Base-by-base conservation (phyloP, 2,113 vertebrate species). In the Oncorhynchus mykiss region DNA sequence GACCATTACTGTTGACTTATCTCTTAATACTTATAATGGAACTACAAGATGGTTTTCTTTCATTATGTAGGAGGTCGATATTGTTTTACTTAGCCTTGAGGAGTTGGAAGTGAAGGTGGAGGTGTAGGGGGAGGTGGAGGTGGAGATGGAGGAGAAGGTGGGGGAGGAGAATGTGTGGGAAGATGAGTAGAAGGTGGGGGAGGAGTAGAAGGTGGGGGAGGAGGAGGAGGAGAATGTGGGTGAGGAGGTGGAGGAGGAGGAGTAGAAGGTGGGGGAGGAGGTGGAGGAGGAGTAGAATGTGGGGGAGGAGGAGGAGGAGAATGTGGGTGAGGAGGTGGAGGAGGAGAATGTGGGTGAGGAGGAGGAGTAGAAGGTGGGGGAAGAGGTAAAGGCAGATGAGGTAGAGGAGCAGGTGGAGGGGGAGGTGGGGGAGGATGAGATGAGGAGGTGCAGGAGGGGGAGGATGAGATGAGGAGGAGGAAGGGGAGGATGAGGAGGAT, bases 1-100 rank as follows among this genome's bases (percentile, higher is more conserved):
- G 54, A 70, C 72, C 77, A 82, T 74, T 20, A 74, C 73, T 24
- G 0, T 68, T 76, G 74, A 80, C 22, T 76, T 85, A 81, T 80
- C 80, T 7, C 57, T 81, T 78, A 81, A 68, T 75, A 73, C 80
- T 82, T 79, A 2, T 5, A 27, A 67, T 16, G 27, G 27, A 24
- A 27, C 12, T 14, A 27, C 24, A 4, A 67, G 27, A 39, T 39
- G 60, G n/a, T 8, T 64, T n/a, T n/a, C 18, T 64, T n/a, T 64
- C 7, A 24, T 22, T 64, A 7, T 64, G 16, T 24, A 24, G 18
- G 60, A 64, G n/a, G 16, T 64, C 11, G 1, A 24, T n/a, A n/a
- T 24, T 64, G 20, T 24, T 64, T 64, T n/a, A 20, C 11, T 64
- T n/a, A 64, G 12, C 11, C 49, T 51, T 51, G 49, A 51, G 49